phyloP scores from a whole-genome alignment of 2,113 vertebrate genomes.

The Plectropomus leopardus region DNA sequence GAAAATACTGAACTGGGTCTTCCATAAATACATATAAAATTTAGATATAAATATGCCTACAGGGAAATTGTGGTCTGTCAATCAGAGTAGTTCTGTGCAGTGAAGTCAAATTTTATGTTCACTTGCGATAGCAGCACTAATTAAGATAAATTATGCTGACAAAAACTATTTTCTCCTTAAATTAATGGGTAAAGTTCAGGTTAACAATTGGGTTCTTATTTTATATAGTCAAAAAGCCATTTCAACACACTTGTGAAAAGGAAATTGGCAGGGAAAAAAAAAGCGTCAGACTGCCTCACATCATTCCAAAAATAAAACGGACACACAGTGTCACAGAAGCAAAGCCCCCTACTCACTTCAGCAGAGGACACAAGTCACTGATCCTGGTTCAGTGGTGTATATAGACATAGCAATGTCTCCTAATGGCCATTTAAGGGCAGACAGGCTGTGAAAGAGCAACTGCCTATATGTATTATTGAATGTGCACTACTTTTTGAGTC shows the following conservation, averaged over 20 bases:
- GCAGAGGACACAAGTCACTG: constrained; percentile 47
- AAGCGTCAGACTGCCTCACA: constrained; percentile 12
- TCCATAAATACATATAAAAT: constrained; percentile 61
- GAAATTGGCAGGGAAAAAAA: constrained; percentile 12
- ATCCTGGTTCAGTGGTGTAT: constrained; percentile 27
- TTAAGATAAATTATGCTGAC: background rate
- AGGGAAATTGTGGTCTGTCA: constrained; percentile 23
- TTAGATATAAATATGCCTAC: constrained; percentile 57
- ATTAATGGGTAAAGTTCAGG: background rate
- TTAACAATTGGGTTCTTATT: background rate
- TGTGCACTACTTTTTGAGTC: background rate
- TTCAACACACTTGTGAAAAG: background rate
- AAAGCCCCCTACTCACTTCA: constrained; percentile 39
- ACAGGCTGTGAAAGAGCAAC: constrained; percentile 9
- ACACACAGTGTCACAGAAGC: constrained; percentile 60
- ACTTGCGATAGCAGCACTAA: constrained; percentile 4
- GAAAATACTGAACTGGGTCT: constrained; percentile 3
- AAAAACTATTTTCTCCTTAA: background rate
- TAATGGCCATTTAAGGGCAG: constrained; percentile 24
- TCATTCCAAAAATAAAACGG: constrained; percentile 37
- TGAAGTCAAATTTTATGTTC: constrained; percentile 12
- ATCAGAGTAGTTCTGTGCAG: constrained; percentile 34
- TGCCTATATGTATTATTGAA: constrained; percentile 3
- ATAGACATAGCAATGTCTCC: constrained; percentile 14
- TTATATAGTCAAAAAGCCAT: background rate